Percentiles rank a stretch among this genome's conserved stretches.
Conservation (phyloP, 92 coral and sea anemone species). For the Virgularia gustaviana region DNA sequence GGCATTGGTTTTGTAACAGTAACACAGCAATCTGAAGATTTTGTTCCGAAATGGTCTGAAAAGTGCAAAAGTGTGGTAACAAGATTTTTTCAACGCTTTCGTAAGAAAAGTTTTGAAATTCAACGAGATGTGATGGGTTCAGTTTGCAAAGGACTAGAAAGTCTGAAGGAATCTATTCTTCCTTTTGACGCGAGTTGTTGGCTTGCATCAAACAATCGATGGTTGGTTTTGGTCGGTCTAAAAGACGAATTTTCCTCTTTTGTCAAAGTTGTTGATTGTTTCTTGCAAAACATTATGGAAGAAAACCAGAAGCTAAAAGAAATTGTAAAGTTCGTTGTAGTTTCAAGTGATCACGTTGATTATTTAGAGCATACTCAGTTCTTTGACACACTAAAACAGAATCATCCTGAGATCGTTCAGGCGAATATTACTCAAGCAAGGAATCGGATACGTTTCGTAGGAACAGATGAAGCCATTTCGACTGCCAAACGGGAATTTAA, state of each 20-base stretch:
- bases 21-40: constrained; percentile 17
- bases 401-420: constrained; percentile 1
- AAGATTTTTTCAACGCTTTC: constrained; percentile 12
- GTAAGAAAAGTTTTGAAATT: constrained; percentile 14
- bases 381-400: background rate
- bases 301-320: constrained; percentile 6
- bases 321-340: background rate
- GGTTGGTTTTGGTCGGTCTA: constrained; percentile 13
- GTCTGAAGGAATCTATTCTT: background rate
- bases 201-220: constrained; percentile 20
- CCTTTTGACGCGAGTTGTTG: background rate
- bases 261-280: constrained; percentile 1
- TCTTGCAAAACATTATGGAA: constrained; percentile 2
- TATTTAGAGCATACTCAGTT: constrained; percentile 3
- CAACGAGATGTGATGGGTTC: background rate
- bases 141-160: background rate
- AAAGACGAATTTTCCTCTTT: constrained; percentile 1
- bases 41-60: constrained; percentile 17
- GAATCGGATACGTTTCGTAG: constrained; percentile 20
- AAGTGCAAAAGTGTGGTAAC: constrained; percentile 17
- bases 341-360: constrained; percentile 10
- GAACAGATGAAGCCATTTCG: background rate
- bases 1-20: constrained; percentile 16
- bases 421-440: background rate
- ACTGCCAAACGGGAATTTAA: constrained; percentile 3